Conservation (phyloP, 2,113 vertebrate genomes). For the Antigone vipio region DNA sequence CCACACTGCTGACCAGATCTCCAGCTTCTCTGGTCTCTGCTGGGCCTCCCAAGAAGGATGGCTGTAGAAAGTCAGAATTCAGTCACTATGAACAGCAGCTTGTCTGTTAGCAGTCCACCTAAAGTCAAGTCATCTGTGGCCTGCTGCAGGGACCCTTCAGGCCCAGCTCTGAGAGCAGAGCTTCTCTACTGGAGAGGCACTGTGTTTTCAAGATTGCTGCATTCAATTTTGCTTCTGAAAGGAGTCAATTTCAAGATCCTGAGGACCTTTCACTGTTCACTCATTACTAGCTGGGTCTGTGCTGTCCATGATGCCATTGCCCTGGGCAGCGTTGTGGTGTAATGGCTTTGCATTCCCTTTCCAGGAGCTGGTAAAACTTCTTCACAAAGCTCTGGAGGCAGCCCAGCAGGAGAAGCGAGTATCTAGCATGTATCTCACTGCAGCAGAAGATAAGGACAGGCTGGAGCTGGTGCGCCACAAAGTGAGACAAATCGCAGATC, state of each 20-base stretch:
- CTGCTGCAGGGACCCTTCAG: neutral
- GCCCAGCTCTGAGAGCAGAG: neutral
- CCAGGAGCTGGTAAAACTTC: constrained; percentile 90
- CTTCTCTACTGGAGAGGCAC: neutral
- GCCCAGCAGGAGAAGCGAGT: constrained; percentile 89
- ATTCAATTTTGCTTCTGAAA: neutral
- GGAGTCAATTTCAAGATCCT: neutral
- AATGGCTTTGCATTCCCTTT: neutral
- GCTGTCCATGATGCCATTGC: neutral
- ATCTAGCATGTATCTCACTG: constrained; percentile 80
- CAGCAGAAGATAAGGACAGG: constrained; percentile 79
- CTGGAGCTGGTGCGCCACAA: constrained; percentile 88
- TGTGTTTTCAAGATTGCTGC: neutral
- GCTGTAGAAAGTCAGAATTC: neutral
- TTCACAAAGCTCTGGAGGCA: constrained; percentile 90
- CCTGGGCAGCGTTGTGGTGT: neutral
- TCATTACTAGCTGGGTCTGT: neutral
- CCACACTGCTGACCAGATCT: neutral
- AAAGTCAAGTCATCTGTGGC: neutral
- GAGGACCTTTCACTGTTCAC: neutral
- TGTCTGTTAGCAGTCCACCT: neutral
- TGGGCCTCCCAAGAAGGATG: neutral
- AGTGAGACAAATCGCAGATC: constrained; percentile 81
- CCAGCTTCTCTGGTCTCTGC: neutral
- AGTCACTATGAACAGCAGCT: neutral